A percentile compares a stretch with the other conserved stretches of the same genome.
Conservation (phyloP, 2,113 vertebrate species). For the Diglossa brunneiventris region DNA sequence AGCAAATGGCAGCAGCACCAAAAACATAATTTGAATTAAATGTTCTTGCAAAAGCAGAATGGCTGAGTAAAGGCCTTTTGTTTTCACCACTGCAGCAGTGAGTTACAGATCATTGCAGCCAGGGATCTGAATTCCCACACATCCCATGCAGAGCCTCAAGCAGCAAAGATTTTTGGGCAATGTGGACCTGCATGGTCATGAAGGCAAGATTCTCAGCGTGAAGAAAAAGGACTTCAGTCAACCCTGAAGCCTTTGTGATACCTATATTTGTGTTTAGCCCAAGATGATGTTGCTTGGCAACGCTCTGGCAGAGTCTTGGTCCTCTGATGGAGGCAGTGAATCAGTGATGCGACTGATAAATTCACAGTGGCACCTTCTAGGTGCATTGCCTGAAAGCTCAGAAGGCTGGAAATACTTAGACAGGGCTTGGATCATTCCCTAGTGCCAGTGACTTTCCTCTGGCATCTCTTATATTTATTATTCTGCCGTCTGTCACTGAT, state of each 20-base stretch:
- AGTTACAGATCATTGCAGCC: neutral
- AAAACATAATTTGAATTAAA: neutral
- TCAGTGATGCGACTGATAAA: slow-evolving; percentile 7
- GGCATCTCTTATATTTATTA: neutral
- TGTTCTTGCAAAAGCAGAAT: neutral
- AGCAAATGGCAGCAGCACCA: neutral
- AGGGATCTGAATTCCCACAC: neutral
- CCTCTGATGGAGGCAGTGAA: slow-evolving; percentile 5
- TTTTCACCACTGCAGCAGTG: neutral
- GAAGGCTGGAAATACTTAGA: slow-evolving; percentile 18
- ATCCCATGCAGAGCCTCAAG: neutral
- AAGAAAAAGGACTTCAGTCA: neutral
- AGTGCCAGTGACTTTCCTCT: neutral
- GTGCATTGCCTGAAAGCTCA: neutral
- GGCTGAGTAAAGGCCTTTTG: neutral
- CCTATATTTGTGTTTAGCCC: neutral
- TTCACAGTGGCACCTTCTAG: slow-evolving; percentile 14
- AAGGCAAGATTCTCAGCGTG: neutral
- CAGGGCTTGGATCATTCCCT: neutral
- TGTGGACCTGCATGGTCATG: neutral
- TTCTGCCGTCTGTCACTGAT: neutral
- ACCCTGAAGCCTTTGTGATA: neutral
- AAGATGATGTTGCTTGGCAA: slow-evolving; percentile 47
- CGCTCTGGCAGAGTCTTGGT: neutral
- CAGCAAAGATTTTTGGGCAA: neutral